phyloP scores from a whole-genome alignment of 2,113 vertebrate species.

The Theropithecus gelada region DNA sequence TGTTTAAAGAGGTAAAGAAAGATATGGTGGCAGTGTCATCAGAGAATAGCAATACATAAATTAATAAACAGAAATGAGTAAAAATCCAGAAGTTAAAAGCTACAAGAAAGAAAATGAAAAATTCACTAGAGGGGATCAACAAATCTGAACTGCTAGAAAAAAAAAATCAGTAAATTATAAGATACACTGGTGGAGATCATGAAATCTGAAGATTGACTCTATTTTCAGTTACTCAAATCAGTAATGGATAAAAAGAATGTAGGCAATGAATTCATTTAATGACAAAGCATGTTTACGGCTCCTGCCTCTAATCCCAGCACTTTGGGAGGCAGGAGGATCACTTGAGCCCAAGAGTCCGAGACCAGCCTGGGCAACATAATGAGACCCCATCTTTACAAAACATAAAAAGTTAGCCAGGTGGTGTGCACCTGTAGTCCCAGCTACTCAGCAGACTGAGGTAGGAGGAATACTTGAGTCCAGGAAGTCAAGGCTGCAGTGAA shows the following conservation, averaged over 20 bases:
- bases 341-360: too few species aligned
- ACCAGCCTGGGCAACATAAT: too few species aligned
- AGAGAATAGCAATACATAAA: not conserved
- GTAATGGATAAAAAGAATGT: constrained; percentile 20
- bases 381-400: too few species aligned
- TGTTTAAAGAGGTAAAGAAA: not conserved
- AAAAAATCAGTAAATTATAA: not conserved
- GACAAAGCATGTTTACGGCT: not conserved
- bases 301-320: too few species aligned
- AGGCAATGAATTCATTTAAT: constrained; percentile 44
- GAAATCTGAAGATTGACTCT: not conserved
- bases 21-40: not conserved
- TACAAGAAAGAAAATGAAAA: not conserved
- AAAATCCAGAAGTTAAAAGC: not conserved
- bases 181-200: not conserved
- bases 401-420: too few species aligned
- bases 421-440: too few species aligned
- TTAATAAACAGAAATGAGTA: not conserved
- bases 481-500: too few species aligned
- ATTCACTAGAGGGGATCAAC: not conserved
- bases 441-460: too few species aligned
- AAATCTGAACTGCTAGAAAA: not conserved
- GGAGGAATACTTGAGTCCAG: too few species aligned
- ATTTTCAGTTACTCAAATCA: constrained; percentile 21
- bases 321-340: too few species aligned